Percentiles rank a stretch among this genome's conserved stretches.
Evolutionary conservation across 2,888 invertebrate species (phyloP).

Genomic region (Corbicula japonica): DNA sequence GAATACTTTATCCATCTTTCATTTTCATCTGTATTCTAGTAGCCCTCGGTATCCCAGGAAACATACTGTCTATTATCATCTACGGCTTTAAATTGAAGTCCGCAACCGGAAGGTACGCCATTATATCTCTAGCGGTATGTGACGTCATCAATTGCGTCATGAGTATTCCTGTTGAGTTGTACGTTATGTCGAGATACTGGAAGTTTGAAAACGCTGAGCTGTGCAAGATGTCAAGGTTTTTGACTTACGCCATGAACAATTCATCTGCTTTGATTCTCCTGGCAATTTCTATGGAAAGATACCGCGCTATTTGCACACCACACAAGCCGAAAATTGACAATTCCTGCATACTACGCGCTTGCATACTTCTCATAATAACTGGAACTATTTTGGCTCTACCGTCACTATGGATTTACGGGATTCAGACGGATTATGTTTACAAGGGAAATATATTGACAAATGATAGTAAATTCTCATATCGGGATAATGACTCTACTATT

Average conservation of each 20-base stretch:
- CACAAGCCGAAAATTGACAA: conserved; percentile 58
- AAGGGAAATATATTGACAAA: too few species aligned
- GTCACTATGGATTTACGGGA: conserved; percentile 65
- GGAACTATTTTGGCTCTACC: conserved; percentile 61
- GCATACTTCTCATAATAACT: conserved; percentile 38
- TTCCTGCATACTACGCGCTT: conserved; percentile 35
- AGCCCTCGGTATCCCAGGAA: conserved; percentile 58
- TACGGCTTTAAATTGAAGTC: conserved; percentile 54
- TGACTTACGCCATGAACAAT: conserved; percentile 71
- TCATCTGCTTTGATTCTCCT: conserved; percentile 67
- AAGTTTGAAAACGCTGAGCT: conserved; percentile 50
- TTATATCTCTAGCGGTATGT: conserved; percentile 56
- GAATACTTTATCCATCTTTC: conserved; percentile 46
- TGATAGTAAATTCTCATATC: too few species aligned
- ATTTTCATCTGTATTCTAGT: conserved; percentile 48
- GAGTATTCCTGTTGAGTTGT: conserved; percentile 57
- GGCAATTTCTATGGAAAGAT: conserved; percentile 68
- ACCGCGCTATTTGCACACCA: conserved; percentile 67
- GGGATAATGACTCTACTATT: too few species aligned
- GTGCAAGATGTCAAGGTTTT: conserved; percentile 67
- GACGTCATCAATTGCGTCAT: conserved; percentile 57
- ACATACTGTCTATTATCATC: conserved; percentile 51
- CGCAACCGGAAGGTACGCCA: conserved; percentile 50
- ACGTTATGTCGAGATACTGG: conserved; percentile 57
- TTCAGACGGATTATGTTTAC: conserved; percentile 63